A percentile compares a stretch with the other conserved stretches of the same genome.
Conservation (phyloP, 1,140 invertebrate species). For the Delia radicum region DNA sequence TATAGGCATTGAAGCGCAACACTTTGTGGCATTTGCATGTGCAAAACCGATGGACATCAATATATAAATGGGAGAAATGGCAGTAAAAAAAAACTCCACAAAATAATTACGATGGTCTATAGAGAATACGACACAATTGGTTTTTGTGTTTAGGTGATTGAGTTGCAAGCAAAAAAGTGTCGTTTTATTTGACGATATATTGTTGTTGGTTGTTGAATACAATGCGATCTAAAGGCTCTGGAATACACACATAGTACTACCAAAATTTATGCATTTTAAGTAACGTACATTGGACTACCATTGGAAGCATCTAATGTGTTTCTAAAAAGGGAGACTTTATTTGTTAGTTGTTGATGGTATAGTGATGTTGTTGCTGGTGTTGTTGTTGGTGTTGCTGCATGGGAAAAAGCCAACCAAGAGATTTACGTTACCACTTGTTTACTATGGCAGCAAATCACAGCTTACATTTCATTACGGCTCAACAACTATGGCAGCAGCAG, state of each 20-base stretch:
- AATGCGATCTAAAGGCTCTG: not conserved
- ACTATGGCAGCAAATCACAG: constrained; percentile 23
- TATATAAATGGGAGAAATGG: not conserved
- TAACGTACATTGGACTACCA: not conserved
- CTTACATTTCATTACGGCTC: constrained; percentile 17
- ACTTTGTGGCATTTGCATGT: constrained; percentile 20
- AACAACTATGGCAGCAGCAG: constrained; percentile 33
- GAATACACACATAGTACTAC: not conserved
- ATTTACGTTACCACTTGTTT: constrained; percentile 24
- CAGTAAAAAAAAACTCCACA: not conserved
- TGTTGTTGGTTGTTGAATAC: not conserved
- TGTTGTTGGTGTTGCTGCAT: constrained; percentile 12
- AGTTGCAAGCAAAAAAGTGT: constrained; percentile 9
- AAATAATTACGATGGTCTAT: constrained; percentile 20
- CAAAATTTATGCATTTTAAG: constrained; percentile 1
- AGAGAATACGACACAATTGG: not conserved
- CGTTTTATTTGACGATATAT: constrained; percentile 19
- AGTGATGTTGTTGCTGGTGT: not conserved
- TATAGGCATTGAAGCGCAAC: constrained; percentile 18
- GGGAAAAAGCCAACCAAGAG: constrained; percentile 20
- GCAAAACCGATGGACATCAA: constrained; percentile 17
- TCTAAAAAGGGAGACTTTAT: not conserved
- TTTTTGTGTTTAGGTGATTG: constrained; percentile 12
- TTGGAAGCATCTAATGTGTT: not conserved
- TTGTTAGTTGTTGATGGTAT: not conserved